Evolutionary conservation across 2,888 invertebrate species (phyloP).

Genomic region (Geotrupes spiniger): DNA sequence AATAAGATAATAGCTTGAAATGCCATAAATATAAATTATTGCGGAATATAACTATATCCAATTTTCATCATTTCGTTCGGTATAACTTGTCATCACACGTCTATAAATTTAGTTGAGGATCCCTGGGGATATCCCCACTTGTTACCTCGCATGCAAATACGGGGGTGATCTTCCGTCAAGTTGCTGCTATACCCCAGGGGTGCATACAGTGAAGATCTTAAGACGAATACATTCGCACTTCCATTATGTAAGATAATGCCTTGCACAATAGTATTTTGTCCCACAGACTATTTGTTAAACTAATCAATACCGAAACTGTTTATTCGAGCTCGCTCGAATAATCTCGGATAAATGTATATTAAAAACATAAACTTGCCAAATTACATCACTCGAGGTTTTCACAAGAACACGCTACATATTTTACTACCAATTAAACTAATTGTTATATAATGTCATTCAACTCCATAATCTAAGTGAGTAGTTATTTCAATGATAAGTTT

Average conservation of each 20-base stretch:
- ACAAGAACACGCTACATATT: too few relatives aligned
- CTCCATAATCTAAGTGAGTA: too few relatives aligned
- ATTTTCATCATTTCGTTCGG: conserved; percentile 9
- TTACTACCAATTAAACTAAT: too few relatives aligned
- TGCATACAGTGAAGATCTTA: conserved; percentile 18
- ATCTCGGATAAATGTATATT: conserved; percentile 6
- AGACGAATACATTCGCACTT: conserved; percentile 4
- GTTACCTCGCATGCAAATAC: conserved; percentile 28
- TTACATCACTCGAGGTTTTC: too few relatives aligned
- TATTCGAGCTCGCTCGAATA: neutral
- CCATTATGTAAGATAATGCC: conserved; percentile 10
- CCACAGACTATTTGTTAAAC: too few relatives aligned
- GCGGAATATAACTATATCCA: neutral
- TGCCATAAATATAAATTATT: too few relatives aligned
- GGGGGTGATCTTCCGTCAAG: conserved; percentile 21
- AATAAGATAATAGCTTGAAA: too few relatives aligned
- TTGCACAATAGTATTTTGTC: conserved; percentile 3
- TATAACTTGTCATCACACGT: conserved; percentile 12
- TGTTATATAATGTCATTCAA: too few relatives aligned
- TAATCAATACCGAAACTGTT: conserved; percentile 2
- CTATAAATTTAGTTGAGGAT: conserved; percentile 21
- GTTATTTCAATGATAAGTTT: too few relatives aligned
- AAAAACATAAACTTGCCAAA: too few relatives aligned
- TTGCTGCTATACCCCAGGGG: conserved; percentile 19
- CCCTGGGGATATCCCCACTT: conserved; percentile 23